Evolutionary conservation across 2,888 invertebrate genomes (phyloP), one percentile per base, ranked within the genome.

Genomic region (Melitaea athalia): DNA sequence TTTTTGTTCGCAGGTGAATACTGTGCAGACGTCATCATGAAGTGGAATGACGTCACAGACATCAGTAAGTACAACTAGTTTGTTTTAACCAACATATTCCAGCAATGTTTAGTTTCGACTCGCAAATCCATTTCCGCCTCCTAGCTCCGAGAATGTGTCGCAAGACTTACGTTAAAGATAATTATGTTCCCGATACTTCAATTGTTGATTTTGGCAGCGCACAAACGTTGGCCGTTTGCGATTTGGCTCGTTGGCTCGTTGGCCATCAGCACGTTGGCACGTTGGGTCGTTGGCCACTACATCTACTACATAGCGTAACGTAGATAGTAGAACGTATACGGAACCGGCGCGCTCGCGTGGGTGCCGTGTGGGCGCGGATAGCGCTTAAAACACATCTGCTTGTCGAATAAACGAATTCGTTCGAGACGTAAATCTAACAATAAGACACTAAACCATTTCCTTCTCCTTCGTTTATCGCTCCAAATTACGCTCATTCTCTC

Each of bases 11-110:
- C 89, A 92, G 92, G 90, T 84, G 92, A 91, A 76, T 87, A 86
- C 78, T 89, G 88, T 80, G 85, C 89, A 63, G 92, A 92, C 91
- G 91, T 91, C 83, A 88, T 90, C 81, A 92, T 92, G 92, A 92
- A 92, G 87, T 92, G 92, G 92, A 90, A 90, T 85, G 90, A 92
- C 83, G 88, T 89, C 81, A 91, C 92, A 67, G 91, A 92, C 81
- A 89, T 91, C 81, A 90, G 92, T 92, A 75, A 92, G 92, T 90
- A 65, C 5, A n/a, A 11, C 43, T 52, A n/a, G 33, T 47, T 14
- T 15, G 15, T 3, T n/a, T 33, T 33, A 12, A 59, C 38, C 38
- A 38, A 15, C 42, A 10, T 3, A 17, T 50, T n/a, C 5, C 6
- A 8, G 3, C 50, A 5, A 33, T 33, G 4, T 33, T 33, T 3